phyloP scores from a whole-genome alignment of 1,140 invertebrate species.

The Magallana ariakensis region DNA sequence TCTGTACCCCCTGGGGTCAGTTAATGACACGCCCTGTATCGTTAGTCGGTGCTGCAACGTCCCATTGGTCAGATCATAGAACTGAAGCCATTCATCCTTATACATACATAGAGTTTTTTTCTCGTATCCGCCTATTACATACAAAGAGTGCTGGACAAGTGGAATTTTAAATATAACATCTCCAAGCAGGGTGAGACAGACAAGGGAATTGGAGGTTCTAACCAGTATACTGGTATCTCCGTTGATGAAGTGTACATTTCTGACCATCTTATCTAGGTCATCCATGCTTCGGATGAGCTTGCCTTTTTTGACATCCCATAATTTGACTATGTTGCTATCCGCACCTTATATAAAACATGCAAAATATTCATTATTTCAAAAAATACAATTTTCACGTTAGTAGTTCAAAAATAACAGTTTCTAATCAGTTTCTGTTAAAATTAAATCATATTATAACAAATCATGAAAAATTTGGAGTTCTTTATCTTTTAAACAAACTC shows the following conservation, averaged over 20 bases:
- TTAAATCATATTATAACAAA: too few relatives aligned
- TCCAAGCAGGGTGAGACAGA: not conserved
- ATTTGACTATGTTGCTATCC: not conserved
- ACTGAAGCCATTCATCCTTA: not conserved
- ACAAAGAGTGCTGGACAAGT: not conserved
- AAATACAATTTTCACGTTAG: not conserved
- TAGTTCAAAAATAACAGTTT: too few relatives aligned
- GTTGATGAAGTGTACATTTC: not conserved
- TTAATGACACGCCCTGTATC: not conserved
- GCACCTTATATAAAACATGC: not conserved
- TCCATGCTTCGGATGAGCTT: constrained; percentile 10
- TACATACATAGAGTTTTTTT: not conserved
- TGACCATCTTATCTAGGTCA: not conserved
- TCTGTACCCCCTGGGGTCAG: not conserved
- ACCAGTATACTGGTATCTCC: not conserved
- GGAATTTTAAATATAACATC: not conserved
- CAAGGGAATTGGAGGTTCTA: not conserved
- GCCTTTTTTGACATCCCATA: not conserved
- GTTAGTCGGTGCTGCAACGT: not conserved
- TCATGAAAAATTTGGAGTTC: too few relatives aligned
- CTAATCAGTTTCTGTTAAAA: too few relatives aligned
- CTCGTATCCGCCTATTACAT: not conserved
- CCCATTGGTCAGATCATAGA: not conserved
- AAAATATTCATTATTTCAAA: not conserved
- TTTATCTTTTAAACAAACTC: too few relatives aligned